Conservation (phyloP, 2,113 vertebrate species). For the Promerops cafer region DNA sequence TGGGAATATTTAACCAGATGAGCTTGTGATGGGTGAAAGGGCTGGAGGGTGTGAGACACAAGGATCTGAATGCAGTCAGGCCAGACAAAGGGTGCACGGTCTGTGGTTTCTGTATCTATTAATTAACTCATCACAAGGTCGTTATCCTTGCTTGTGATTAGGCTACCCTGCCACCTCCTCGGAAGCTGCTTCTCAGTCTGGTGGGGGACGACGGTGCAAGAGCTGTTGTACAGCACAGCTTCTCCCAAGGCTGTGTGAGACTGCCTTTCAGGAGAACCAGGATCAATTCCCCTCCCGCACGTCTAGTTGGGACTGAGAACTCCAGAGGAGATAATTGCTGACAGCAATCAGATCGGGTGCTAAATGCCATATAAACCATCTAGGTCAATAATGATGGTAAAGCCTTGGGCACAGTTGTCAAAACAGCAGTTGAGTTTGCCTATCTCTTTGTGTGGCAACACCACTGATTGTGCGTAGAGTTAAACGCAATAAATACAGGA, state of each 20-base stretch:
- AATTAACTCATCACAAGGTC: background rate
- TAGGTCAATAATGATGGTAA: slow-evolving; percentile 10
- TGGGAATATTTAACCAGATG: background rate
- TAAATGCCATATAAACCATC: slow-evolving; percentile 10
- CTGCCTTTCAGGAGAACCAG: background rate
- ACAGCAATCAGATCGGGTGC: background rate
- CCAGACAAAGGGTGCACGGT: background rate
- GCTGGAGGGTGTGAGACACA: background rate
- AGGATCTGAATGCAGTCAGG: background rate
- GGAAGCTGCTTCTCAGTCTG: background rate
- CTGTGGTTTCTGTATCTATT: background rate
- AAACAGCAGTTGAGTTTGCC: background rate
- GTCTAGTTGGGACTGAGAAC: background rate
- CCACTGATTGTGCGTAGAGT: background rate
- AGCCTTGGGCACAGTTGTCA: background rate
- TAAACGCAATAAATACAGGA: background rate
- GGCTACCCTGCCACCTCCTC: background rate
- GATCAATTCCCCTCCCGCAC: background rate
- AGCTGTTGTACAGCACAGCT: background rate
- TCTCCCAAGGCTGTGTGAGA: background rate
- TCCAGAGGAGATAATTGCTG: slow-evolving; percentile 2
- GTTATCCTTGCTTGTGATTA: background rate
- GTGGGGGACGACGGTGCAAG: background rate
- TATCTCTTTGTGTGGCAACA: background rate
- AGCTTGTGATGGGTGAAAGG: background rate